Evolutionary conservation across 2,797 vertebrate species (phyloP), one percentile per base, ranked within the genome.

Genomic region (Morus bassanus): DNA sequence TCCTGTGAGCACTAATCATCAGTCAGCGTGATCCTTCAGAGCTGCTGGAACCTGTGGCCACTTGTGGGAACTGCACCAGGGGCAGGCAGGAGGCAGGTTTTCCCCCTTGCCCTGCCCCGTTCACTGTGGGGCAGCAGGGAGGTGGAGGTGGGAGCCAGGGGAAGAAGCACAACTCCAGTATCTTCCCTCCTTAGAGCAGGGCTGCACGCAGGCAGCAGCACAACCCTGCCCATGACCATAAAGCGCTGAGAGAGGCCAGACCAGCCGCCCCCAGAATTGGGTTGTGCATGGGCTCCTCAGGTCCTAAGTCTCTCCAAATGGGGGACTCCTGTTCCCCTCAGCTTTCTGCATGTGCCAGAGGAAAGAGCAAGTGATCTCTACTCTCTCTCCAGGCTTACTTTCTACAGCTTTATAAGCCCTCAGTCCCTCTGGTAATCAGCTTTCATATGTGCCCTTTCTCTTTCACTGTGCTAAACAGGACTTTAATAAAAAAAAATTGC

Each of bases 401-500:
- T 69, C 39, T 83, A 25, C 25, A 22, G 31, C 19, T 77, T 88
- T 85, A 41, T 70, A 56, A 77, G 60, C 60, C 39, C 41, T 81
- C 41, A 30, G 14, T 83, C 48, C n/a, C 53, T n/a, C 48, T 84
- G 73, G 76, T 76, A 83, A 75, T 90, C 31, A 57, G 16, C 27
- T 84, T n/a, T 80, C 30, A 41, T 53, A 43, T 16, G 33, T 77
- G 61, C 35, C 39, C 50, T 65, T 91, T 88, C 78, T 78, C 24
- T 79, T 88, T 61, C 85, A 48, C 61, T 88, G 10, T 53, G 61
- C 67, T 90, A 82, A 90, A 81, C 18, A 70, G 39, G n/a, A n/a
- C 28, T 96, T 88, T 95, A 94, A 95, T 86, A 60, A 84, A 80
- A 80, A 91, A 72, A 50, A 23, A 65, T 93, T 53, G 15, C 33